Base-by-base conservation (phyloP, 2,888 invertebrate species). In the Ethmia dodecea region DNA sequence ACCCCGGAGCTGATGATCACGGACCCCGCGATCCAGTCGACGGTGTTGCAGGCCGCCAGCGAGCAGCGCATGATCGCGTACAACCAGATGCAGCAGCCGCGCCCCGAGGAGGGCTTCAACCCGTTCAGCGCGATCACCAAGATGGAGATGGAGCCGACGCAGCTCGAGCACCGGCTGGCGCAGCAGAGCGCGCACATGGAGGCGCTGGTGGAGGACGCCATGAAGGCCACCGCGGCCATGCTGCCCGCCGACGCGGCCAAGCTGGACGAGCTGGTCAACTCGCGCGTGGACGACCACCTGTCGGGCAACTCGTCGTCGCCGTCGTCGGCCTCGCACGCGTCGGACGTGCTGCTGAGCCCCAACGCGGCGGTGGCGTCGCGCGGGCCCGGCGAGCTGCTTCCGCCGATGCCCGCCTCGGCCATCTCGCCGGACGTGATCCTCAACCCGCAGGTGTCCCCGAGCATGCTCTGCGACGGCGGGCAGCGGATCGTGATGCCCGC, bases 341-440 rank as follows among this genome's bases (percentile, higher is more conserved):
- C 70, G 38, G 89, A 74, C 67, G 74, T 70, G 41, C 69, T 58
- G 52, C 74, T 57, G 44, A 78, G 67, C 11, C 55, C 81, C 35
- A 56, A 60, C 67, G 61, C 74, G 48, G 64, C 60, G 52, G 68
- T 64, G 44, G 63, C 65, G 37, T 63, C 73, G 3, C 54, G 83
- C 0, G 60, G 63, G 22, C 68, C 79, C 28, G 65, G 83, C 36
- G 84, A 44, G 51, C 80, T 60, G 55, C 80, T 64, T 2, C 43
- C 58, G n/a, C 48, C 62, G 5, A 54, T 54, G 64, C 64, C 64
- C 20, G 60, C 63, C 1, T 65, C 84, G 3, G 71, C 78, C 40
- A 67, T 88, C 6, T 73, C 88, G 1, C 77, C 89, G 1, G 90
- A 91, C 43, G 88, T 88, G 12, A 91, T 91, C 40, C 76, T 91